These are phyloP conservation scores for Danio tinwini DNA, from an alignment of 2,797 vertebrate genomes.

Conservation along the genomic window DNA sequence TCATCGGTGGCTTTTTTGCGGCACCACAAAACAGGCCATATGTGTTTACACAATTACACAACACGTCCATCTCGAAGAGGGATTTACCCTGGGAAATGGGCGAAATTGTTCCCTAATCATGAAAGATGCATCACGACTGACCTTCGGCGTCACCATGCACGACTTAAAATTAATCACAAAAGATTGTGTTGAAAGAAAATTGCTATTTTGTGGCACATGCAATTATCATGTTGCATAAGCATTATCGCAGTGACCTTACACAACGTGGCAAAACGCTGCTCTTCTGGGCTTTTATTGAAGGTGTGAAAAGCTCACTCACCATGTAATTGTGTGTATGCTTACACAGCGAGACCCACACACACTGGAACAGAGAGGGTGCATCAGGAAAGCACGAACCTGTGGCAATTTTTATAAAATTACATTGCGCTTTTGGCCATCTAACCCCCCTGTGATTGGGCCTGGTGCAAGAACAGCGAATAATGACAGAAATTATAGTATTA, in stretches of 20 bases:
- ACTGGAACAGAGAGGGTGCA: constrained; percentile 20
- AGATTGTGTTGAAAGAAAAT: constrained; percentile 47
- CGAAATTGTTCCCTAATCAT: constrained; percentile 45
- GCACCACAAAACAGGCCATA: constrained; percentile 1
- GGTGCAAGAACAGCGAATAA: constrained; percentile 73
- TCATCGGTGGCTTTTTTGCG: neutral
- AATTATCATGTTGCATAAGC: constrained; percentile 50
- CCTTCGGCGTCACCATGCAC: constrained; percentile 29
- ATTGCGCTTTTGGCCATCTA: constrained; percentile 60
- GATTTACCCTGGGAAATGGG: constrained; percentile 23
- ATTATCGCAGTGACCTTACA: constrained; percentile 50
- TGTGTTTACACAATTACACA: constrained; percentile 38
- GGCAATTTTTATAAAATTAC: constrained; percentile 67
- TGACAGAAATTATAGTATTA: constrained; percentile 72
- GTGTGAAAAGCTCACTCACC: constrained; percentile 34
- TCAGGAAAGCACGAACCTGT: constrained; percentile 34
- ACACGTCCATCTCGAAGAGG: constrained; percentile 11
- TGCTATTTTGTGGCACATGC: constrained; percentile 44
- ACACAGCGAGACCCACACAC: constrained; percentile 20
- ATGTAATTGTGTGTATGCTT: constrained; percentile 40
- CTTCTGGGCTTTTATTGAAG: constrained; percentile 44
- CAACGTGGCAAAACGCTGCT: constrained; percentile 22
- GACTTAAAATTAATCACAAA: constrained; percentile 46
- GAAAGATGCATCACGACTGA: constrained; percentile 34
- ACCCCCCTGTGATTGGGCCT: constrained; percentile 67